Conservation (phyloP, 2,888 invertebrate genomes). For the Mimas tiliae region DNA sequence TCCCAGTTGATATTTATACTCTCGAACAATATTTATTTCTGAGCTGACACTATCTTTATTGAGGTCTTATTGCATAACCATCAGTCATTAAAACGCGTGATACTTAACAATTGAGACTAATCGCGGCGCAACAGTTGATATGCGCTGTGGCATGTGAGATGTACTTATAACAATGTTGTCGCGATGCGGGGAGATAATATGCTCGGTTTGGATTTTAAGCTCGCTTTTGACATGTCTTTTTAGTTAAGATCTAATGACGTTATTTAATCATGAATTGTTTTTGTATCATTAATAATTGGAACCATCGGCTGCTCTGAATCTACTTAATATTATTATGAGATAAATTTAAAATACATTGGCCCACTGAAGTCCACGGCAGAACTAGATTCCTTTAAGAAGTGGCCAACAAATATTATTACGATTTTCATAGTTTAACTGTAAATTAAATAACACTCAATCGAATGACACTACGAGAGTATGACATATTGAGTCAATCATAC, state of each 20-base stretch:
- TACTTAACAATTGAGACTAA: conserved; percentile 69
- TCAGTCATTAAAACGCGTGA: conserved; percentile 61
- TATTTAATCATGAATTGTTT: no score
- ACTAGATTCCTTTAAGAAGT: no score
- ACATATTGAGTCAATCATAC: no score
- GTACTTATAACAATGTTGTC: neutral
- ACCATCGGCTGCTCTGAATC: no score
- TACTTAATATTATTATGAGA: no score
- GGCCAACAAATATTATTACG: no score
- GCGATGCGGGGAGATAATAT: conserved; percentile 19
- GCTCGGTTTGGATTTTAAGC: neutral
- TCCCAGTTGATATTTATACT: neutral
- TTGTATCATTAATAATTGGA: no score
- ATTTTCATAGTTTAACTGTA: no score
- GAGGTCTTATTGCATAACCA: conserved; percentile 56
- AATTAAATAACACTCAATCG: no score
- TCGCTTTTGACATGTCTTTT: neutral
- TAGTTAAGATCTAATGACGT: neutral
- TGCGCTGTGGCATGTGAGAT: neutral
- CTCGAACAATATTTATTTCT: neutral
- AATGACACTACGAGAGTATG: no score
- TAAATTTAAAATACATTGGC: no score
- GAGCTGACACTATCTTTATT: conserved; percentile 48
- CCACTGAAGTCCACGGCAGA: no score
- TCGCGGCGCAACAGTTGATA: conserved; percentile 62